Conservation (phyloP, 2,113 vertebrate species). For the Zapornia atra region DNA sequence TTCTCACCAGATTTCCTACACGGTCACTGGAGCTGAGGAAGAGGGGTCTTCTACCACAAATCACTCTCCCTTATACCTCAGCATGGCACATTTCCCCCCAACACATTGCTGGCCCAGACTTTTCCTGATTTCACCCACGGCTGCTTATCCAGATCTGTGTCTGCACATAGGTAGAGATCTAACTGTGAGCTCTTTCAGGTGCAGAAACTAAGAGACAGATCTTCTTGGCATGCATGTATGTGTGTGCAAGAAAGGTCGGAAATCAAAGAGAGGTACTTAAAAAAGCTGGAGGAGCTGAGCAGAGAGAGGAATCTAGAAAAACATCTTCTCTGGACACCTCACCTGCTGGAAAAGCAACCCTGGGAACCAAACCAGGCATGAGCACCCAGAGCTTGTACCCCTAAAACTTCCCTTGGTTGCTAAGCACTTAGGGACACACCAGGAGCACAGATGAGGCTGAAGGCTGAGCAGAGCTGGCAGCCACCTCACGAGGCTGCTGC, state of each 20-base stretch:
- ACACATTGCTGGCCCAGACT: neutral
- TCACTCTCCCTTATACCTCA: neutral
- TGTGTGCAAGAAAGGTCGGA: neutral
- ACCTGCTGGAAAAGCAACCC: neutral
- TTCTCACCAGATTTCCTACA: neutral
- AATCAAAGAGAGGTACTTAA: neutral
- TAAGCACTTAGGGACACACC: neutral
- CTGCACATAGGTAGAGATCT: neutral
- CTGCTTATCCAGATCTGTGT: neutral
- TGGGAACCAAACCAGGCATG: neutral
- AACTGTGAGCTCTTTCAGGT: neutral
- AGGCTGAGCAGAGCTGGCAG: neutral
- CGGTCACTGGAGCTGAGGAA: accelerated
- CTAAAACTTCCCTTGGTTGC: neutral
- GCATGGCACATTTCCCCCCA: neutral
- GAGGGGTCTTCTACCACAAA: neutral
- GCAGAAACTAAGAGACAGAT: neutral
- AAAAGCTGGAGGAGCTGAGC: neutral
- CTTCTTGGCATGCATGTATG: neutral
- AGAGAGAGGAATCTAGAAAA: neutral
- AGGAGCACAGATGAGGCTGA: neutral
- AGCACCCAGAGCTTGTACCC: neutral
- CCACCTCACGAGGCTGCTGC: neutral
- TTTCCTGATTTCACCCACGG: neutral
- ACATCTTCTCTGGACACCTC: neutral